Conservation (phyloP, 1,140 invertebrate genomes). For the Phymorhynchus buccinoides region DNA sequence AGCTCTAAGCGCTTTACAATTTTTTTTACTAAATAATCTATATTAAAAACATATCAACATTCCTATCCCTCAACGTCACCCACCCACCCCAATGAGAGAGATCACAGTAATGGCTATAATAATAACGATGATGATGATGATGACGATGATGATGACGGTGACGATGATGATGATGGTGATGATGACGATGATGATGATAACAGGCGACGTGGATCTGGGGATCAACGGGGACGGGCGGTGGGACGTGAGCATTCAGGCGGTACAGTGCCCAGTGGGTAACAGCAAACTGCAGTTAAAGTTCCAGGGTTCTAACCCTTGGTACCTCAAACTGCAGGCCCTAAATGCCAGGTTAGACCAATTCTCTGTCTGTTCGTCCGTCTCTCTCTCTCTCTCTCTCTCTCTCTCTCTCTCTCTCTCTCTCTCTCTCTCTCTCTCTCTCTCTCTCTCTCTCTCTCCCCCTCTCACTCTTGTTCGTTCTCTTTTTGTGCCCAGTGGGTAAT, state of each 20-base stretch:
- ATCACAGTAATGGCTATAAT: too few relatives aligned
- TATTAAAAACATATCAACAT: too few relatives aligned
- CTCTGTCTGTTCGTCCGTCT: too few relatives aligned
- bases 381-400: neutral
- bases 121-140: too few relatives aligned
- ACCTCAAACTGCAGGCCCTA: slow-evolving; percentile 28
- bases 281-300: slow-evolving; percentile 61
- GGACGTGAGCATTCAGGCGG: slow-evolving; percentile 61
- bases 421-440: neutral
- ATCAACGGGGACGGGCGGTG: slow-evolving; percentile 64
- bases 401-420: neutral
- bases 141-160: too few relatives aligned
- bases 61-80: too few relatives aligned
- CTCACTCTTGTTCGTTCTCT: neutral
- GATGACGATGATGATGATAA: too few relatives aligned
- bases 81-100: too few relatives aligned
- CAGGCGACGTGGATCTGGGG: slow-evolving; percentile 61
- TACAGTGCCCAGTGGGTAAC: slow-evolving; percentile 64
- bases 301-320: slow-evolving; percentile 56
- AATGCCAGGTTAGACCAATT: slow-evolving; percentile 5
- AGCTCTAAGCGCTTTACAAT: too few relatives aligned
- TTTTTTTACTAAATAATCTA: too few relatives aligned
- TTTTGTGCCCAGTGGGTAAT: slow-evolving; percentile 59
- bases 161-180: too few relatives aligned
- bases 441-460: neutral